Evolutionary conservation across 2,797 vertebrate genomes (phyloP), one percentile per base, ranked within the genome.

Genomic region (Karalla daura): DNA sequence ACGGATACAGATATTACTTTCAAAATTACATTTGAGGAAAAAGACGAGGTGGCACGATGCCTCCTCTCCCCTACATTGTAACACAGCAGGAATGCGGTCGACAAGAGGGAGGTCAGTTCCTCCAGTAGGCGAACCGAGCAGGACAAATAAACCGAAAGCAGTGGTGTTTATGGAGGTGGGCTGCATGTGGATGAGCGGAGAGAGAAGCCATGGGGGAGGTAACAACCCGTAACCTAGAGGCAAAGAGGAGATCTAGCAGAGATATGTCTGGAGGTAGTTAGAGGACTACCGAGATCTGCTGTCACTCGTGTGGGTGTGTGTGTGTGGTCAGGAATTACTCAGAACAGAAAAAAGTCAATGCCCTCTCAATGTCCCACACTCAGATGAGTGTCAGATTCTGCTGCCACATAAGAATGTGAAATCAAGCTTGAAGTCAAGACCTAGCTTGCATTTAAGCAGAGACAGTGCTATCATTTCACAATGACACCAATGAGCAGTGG

Each of bases 191-290:
- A 46, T 30, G 66, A 76, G 78, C 82, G 72, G 70, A 81, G 54
- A 51, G 65, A 21, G 50, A 51, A 56, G 28, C 24, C 43, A 23
- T n/a, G 27, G 55, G 30, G 73, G 49, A 39, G 72, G 58, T 47
- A 61, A 59, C 21, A 40, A 47, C 59, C 43, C 59, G 33, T 63
- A 61, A 62, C 70, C 64, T 20, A 40, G 62, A 64, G 76, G 67
- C 44, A 58, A 49, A 63, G 39, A 62, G 37, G 47, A 20, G 64
- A 76, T 51, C 52, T 20, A 55, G 41, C 2, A 20, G 36, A 13
- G 61, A 50, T 17, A 4, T 5, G 60, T 80, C 83, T 86, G 84
- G 74, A 39, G 81, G 71, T 70, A 65, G 63, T 84, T 89, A 82
- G 45, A 83, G 67, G 36, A 51, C 50, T 35, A 5, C 10, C n/a